Base-by-base conservation (phyloP, 1,140 invertebrate species). In the Dendrolimus punctatus region DNA sequence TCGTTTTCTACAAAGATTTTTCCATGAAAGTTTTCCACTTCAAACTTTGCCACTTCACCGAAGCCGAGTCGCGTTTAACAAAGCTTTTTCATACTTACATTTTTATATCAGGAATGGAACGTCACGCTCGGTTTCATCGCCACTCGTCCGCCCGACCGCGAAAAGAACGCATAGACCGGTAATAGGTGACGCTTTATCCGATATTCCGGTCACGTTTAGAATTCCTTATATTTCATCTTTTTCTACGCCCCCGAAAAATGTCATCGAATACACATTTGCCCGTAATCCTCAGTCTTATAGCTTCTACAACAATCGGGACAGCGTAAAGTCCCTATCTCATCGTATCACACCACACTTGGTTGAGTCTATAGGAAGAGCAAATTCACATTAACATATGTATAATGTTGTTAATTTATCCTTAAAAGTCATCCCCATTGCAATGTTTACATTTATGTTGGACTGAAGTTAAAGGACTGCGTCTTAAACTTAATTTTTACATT, bases 191-290 rank as follows among this genome's bases (percentile, higher is more conserved):
- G 73, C 68, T 62, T 68, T 68, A 66, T 66, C 69, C 73, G 56
- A 63, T 75, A 86, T 86, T 82, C 78, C 49, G 65, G 74, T 86
- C 83, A 86, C 83, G 83, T 85, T 69, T 71, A 78, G 66, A 85
- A 86, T 86, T 86, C 74, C 83, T 82, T 85, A 86, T 84, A 84
- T 85, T 84, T 86, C 80, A 82, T 86, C 81, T 86, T 86, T 85
- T 86, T 83, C 76, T 73, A 79, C 80, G 75, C 71, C 66, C 76
- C 71, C 78, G 76, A 86, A 86, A 85, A 86, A 86, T 85, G 80
- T 85, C 83, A 86, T 86, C 83, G 81, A 86, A 86, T 86, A 85
- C 81, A 79, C 83, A 86, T 85, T 86, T 86, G 78, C 78, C 67
- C 75, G 79, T 86, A 86, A 86, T 86, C 81, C 80, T 80, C 73